Percentiles rank a stretch among this genome's conserved stretches.
Conservation (phyloP, 1,140 invertebrate species). For the Olivierus martensii region DNA sequence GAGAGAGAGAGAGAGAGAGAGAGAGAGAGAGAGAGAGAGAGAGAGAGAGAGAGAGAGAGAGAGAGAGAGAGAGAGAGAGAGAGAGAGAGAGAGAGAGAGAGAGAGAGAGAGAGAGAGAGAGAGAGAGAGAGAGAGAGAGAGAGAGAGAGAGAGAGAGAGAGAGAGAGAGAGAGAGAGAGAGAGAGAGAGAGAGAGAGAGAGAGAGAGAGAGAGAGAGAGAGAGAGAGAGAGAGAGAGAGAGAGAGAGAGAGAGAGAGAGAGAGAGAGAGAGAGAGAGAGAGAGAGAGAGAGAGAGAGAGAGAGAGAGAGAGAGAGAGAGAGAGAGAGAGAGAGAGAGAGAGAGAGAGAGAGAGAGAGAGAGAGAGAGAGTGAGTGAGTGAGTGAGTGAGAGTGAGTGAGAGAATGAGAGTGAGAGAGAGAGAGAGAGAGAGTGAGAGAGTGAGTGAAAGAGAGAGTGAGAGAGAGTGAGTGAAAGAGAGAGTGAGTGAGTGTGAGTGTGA, state of each 20-base stretch:
- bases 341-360: not conserved
- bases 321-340: not conserved
- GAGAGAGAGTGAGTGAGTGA: not conserved
- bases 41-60: too few relatives aligned
- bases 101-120: too few relatives aligned
- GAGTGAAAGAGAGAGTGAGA: not conserved
- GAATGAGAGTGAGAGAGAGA: not conserved
- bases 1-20: too few relatives aligned
- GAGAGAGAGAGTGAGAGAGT: not conserved
- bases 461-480: not conserved
- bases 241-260: not conserved
- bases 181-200: not conserved
- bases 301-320: not conserved
- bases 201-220: not conserved
- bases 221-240: not conserved
- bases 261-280: not conserved
- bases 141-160: not conserved
- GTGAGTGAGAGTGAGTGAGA: not conserved
- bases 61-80: too few relatives aligned
- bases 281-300: not conserved
- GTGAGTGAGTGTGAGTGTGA: not conserved
- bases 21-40: too few relatives aligned
- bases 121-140: not conserved
- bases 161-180: not conserved
- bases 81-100: too few relatives aligned